Percentiles rank a stretch among this genome's conserved stretches.
Conservation (phyloP, 2,797 vertebrate species). For the Ctenopoma kingsleyae region DNA sequence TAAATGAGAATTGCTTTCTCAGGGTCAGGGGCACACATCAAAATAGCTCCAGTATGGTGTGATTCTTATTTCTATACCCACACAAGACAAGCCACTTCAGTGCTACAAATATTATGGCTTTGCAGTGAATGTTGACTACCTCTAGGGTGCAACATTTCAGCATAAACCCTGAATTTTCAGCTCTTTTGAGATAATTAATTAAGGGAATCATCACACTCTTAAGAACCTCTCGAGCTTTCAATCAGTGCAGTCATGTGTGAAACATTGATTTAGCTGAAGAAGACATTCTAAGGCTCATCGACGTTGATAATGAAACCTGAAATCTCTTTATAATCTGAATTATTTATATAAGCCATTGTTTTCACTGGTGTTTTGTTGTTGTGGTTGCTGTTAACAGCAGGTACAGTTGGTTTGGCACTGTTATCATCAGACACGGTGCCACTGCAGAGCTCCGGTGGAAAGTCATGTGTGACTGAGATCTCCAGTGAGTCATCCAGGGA, state of each 20-base stretch:
- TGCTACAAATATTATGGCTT: background rate
- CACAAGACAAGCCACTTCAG: background rate
- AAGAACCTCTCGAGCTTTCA: slow-evolving; percentile 5
- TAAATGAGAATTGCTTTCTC: background rate
- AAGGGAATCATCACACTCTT: background rate
- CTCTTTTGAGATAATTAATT: background rate
- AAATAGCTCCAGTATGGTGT: background rate
- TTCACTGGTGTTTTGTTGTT: slow-evolving; percentile 1
- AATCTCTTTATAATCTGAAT: background rate
- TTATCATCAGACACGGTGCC: slow-evolving; percentile 17
- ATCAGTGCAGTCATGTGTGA: background rate
- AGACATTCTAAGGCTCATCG: background rate
- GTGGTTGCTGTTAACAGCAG: slow-evolving; percentile 11
- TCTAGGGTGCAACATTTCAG: slow-evolving; percentile 64
- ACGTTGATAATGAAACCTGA: background rate
- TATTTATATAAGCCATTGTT: background rate
- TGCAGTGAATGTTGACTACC: slow-evolving; percentile 51
- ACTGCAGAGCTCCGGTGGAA: slow-evolving; percentile 37
- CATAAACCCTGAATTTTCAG: slow-evolving; percentile 9
- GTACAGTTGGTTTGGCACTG: slow-evolving; percentile 11
- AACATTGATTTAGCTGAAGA: background rate
- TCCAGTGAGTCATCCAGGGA: slow-evolving; percentile 43
- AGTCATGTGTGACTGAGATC: slow-evolving; percentile 44
- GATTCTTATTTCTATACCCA: background rate
- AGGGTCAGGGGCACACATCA: background rate